phyloP scores from a whole-genome alignment of 2,113 vertebrate species.

The Rhea americana region DNA sequence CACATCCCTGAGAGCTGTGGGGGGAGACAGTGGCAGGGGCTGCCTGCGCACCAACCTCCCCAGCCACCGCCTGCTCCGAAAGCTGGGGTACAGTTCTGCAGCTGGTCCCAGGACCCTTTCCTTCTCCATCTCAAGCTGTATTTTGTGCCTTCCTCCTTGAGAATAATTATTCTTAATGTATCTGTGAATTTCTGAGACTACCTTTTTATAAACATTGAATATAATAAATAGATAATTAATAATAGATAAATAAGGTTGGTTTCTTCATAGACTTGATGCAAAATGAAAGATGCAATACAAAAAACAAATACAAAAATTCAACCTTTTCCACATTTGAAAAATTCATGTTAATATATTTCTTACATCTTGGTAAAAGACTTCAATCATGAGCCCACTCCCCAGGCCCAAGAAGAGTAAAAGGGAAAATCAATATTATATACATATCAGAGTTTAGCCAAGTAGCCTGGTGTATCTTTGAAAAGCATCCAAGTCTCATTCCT shows the following conservation, averaged over 20 bases:
- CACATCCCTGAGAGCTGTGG: background rate
- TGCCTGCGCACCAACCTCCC: background rate
- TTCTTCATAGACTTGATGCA: background rate
- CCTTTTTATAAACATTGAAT: too few species aligned
- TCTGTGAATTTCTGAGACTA: background rate
- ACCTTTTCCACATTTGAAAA: background rate
- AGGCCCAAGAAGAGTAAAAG: background rate
- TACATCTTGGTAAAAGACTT: background rate
- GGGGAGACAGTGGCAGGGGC: background rate
- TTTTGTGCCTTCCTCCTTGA: background rate
- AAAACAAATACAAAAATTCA: background rate
- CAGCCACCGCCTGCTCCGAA: background rate
- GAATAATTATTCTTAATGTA: background rate
- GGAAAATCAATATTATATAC: background rate
- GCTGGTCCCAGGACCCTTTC: background rate
- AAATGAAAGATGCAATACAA: background rate
- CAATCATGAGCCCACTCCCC: background rate
- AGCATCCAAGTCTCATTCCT: background rate
- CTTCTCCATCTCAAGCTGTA: background rate
- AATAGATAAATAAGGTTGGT: too few species aligned
- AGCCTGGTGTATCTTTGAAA: background rate
- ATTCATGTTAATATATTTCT: background rate
- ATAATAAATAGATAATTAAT: too few species aligned
- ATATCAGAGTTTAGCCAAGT: background rate
- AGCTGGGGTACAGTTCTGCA: background rate